These are phyloP conservation scores for Panulirus ornatus DNA, from an alignment of 1,140 invertebrate genomes.

Conservation along the genomic window DNA sequence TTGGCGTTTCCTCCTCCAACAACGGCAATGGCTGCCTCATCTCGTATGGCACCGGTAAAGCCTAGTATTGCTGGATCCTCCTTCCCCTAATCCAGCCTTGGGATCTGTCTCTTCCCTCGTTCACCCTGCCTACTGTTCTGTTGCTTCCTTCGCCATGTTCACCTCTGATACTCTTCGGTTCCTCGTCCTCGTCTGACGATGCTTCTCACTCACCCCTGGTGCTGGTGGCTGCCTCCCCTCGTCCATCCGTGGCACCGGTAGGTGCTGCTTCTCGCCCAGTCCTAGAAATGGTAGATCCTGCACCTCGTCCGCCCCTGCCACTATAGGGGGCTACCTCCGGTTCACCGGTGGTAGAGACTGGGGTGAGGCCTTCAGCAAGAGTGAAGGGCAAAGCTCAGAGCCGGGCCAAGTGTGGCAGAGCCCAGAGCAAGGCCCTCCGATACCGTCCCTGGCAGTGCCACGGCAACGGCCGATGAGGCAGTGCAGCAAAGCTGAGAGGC, in stretches of 20 bases:
- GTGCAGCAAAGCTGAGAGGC: too few species aligned
- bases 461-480: too few species aligned
- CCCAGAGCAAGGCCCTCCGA: too few species aligned
- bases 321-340: background rate
- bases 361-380: too few species aligned
- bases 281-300: background rate
- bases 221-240: background rate
- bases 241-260: background rate
- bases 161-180: background rate
- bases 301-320: background rate
- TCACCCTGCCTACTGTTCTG: background rate
- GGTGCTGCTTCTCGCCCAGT: background rate
- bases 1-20: too few species aligned
- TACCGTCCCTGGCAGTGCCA: too few species aligned
- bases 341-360: too few species aligned
- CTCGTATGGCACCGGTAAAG: background rate
- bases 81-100: too few species aligned
- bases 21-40: conserved; percentile 1
- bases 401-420: too few species aligned
- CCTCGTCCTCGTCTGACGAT: background rate
- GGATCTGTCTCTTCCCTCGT: too few species aligned
- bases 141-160: background rate
- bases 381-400: too few species aligned
- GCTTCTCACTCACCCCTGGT: background rate
- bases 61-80: too few species aligned